These are phyloP conservation scores for Pachliopta kotzebuea DNA, from an alignment of 2,888 invertebrate genomes.

Conservation along the genomic window DNA sequence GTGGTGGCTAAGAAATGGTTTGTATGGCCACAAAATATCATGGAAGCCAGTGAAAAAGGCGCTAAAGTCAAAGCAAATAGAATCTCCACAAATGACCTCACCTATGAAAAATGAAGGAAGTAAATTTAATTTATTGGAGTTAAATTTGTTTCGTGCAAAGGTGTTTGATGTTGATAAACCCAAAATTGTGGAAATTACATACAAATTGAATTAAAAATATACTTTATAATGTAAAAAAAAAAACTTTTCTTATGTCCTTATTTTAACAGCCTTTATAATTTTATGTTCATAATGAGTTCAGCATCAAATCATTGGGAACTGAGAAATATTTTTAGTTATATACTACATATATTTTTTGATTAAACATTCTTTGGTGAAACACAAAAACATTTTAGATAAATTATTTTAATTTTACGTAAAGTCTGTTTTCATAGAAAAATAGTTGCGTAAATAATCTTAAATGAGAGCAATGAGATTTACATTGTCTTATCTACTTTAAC, in stretches of 20 bases:
- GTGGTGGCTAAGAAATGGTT: constrained; percentile 31
- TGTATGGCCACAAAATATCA: constrained; percentile 58
- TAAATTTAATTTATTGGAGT: constrained; percentile 43
- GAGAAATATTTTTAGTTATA: background rate
- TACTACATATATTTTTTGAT: background rate
- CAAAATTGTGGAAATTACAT: constrained; percentile 39
- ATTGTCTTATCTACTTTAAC: background rate
- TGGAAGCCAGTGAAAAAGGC: constrained; percentile 48
- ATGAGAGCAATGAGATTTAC: background rate
- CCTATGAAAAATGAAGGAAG: constrained; percentile 38
- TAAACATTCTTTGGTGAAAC: background rate
- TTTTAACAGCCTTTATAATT: background rate
- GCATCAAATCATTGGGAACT: background rate
- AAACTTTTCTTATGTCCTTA: constrained; percentile 7
- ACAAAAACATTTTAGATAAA: background rate
- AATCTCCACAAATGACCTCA: constrained; percentile 36
- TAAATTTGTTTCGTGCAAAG: constrained; percentile 51
- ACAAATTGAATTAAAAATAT: constrained; percentile 12
- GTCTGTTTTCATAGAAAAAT: background rate
- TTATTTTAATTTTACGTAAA: background rate
- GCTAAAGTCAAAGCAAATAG: constrained; percentile 37
- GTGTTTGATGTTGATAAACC: constrained; percentile 37
- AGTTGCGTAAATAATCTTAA: background rate
- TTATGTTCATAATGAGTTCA: background rate
- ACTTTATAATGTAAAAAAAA: background rate